Evolutionary conservation across 1,140 invertebrate genomes (phyloP), one percentile per base, ranked within the genome.

Genomic region (Ceratosolen solmsi): DNA sequence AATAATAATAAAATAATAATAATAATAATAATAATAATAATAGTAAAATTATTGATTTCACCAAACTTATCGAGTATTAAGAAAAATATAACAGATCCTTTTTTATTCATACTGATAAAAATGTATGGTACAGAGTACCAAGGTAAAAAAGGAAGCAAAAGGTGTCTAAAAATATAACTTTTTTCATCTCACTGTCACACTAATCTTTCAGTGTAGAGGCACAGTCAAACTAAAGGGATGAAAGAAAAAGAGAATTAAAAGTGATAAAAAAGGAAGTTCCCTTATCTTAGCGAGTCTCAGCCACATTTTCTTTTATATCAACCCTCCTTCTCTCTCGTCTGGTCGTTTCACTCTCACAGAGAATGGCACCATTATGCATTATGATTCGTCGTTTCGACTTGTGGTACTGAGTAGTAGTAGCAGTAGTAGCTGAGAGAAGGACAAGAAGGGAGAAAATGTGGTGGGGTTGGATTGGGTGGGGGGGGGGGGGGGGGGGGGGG

Each of bases 301-400:
- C 27, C 25, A 49, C 41, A 51, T 73, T 49, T 46, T 49, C 71
- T 73, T 73, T 54, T 73, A 73, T 73, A 73, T 54, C 49, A 54
- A 46, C 49, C 22, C 71, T 75, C 54, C 54, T 60, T 60, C n/a
- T 30, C 54, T 27, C 56, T n/a, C 30, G 22, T 60, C 73, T 75
- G 54, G 54, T 75, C 54, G 54, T 75, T 75, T 75, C 56, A 75
- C 73, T 75, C 73, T 60, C 54, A 54, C 36, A 54, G 51, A 75
- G 83, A 86, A 85, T 85, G 74, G 54, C 68, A 38, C 74, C 65
- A 86, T 85, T 86, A 82, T 84, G 41, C 79, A 72, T 82, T 75
- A 58, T 81, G 68, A 84, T 80, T 65, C 63, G 75, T 83, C 65
- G 81, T 79, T 77, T 36, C 54, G 56, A 36, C 63, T 56, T 46